Evolutionary conservation across 2,797 vertebrate genomes (phyloP).

Genomic region (Huso huso): DNA sequence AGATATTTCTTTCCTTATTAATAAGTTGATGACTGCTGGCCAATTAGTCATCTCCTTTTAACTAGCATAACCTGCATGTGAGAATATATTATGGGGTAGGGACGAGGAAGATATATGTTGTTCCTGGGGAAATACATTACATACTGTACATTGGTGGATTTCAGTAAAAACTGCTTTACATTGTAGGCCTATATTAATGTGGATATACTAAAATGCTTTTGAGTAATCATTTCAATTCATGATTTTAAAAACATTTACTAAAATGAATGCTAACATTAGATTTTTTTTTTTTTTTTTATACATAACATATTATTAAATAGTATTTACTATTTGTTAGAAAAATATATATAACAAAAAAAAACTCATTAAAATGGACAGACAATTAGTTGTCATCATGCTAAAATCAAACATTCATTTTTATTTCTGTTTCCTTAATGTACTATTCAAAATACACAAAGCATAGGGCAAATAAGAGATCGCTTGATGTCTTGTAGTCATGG

Average conservation of each 20-base stretch:
- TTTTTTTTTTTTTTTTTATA: too few species aligned
- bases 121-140: not conserved
- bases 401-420: not conserved
- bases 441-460: constrained; percentile 16
- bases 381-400: not conserved
- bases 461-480: constrained; percentile 16
- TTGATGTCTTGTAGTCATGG: constrained; percentile 36
- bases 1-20: constrained; percentile 27
- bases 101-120: not conserved
- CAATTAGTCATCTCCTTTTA: constrained; percentile 31
- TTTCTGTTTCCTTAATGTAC: constrained; percentile 19
- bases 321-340: too few species aligned
- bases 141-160: too few species aligned
- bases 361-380: not conserved
- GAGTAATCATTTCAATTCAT: too few species aligned
- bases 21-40: constrained; percentile 30
- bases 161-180: too few species aligned
- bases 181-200: too few species aligned
- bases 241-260: too few species aligned
- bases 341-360: not conserved
- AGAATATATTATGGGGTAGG: too few species aligned
- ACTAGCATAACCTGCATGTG: not conserved
- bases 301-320: too few species aligned
- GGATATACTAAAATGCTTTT: too few species aligned
- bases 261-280: too few species aligned